A percentile compares a stretch with the other conserved stretches of the same genome.
Conservation (phyloP, 2,113 vertebrate genomes). For the Sceloporus tristichus region DNA sequence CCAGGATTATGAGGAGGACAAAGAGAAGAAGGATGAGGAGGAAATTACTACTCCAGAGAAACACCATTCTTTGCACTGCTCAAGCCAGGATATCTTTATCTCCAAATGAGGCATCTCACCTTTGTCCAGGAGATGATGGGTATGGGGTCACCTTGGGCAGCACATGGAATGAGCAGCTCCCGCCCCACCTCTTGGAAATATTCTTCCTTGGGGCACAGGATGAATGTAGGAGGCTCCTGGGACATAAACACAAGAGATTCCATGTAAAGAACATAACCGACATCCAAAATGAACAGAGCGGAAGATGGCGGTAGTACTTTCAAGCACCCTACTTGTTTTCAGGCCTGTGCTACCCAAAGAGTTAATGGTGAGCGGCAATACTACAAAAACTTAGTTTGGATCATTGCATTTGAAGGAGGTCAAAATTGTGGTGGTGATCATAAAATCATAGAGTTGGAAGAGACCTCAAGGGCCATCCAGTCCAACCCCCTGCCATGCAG, state of each 20-base stretch:
- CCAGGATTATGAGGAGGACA: too few relatives aligned
- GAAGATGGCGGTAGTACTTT: background rate
- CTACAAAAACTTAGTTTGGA: background rate
- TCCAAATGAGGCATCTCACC: constrained; percentile 73
- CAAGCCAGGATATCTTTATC: background rate
- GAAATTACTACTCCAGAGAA: background rate
- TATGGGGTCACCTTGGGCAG: constrained; percentile 84
- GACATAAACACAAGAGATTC: constrained; percentile 9
- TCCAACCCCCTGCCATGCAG: too few relatives aligned
- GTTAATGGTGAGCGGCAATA: background rate
- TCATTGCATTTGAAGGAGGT: background rate
- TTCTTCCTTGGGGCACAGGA: constrained; percentile 83
- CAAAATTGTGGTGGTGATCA: too few relatives aligned
- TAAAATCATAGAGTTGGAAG: too few relatives aligned
- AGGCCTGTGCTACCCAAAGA: background rate
- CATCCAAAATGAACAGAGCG: rapidly evolving
- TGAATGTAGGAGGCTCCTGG: constrained; percentile 90
- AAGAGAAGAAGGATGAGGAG: too few relatives aligned
- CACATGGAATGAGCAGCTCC: constrained; percentile 89
- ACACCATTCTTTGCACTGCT: background rate
- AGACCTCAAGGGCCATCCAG: too few relatives aligned
- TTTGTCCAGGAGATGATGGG: constrained; percentile 91
- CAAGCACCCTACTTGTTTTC: background rate
- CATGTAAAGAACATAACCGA: rapidly evolving
- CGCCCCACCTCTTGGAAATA: constrained; percentile 96